A percentile compares a stretch with the other conserved stretches of the same genome.
Conservation (phyloP, 2,113 vertebrate species). For the Tyto alba region DNA sequence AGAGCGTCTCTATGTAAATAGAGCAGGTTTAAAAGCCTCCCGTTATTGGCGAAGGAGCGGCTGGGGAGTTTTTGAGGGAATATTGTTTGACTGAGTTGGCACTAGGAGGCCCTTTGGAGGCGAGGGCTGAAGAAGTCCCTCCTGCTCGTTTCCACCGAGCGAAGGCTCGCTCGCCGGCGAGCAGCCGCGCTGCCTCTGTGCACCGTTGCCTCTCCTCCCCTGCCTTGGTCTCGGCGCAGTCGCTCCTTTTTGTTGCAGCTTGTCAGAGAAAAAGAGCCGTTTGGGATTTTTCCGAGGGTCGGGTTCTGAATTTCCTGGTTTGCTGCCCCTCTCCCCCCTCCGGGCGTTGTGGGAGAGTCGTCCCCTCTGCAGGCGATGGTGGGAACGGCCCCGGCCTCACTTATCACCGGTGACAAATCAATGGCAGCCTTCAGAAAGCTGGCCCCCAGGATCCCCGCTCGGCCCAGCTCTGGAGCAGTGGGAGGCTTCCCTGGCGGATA, state of each 20-base stretch:
- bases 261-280: background rate
- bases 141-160: background rate
- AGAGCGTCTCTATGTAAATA: slow-evolving; percentile 34
- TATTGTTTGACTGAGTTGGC: background rate
- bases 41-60: background rate
- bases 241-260: slow-evolving; percentile 15
- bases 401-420: slow-evolving; percentile 78
- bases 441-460: slow-evolving; percentile 67
- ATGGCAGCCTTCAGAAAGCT: slow-evolving; percentile 75
- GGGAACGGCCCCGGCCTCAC: slow-evolving; percentile 74
- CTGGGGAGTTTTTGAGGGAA: slow-evolving; percentile 36
- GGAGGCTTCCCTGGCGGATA: slow-evolving; percentile 67
- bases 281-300: background rate
- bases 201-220: background rate
- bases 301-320: slow-evolving; percentile 58
- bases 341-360: slow-evolving; percentile 75
- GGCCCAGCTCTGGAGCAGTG: slow-evolving; percentile 62
- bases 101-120: background rate
- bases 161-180: background rate
- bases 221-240: background rate
- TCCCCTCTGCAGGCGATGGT: slow-evolving; percentile 76
- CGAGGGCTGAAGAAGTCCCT: background rate
- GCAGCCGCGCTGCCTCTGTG: background rate
- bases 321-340: slow-evolving; percentile 62
- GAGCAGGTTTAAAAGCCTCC: slow-evolving; percentile 35